phyloP scores from a whole-genome alignment of 2,113 vertebrate species.

The Eurypyga helias region DNA sequence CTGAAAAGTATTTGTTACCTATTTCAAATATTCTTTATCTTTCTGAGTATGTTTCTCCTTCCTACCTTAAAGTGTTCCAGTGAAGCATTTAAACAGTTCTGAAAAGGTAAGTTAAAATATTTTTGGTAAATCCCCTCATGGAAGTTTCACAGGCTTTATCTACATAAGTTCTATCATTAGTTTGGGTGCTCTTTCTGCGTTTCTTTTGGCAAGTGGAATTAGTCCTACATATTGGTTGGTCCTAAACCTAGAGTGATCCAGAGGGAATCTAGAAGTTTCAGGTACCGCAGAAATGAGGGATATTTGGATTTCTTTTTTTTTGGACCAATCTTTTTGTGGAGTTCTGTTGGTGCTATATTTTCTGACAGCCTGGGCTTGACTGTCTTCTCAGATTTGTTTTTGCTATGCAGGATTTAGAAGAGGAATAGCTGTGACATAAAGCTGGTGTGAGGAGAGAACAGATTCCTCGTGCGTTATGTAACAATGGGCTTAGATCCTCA shows the following conservation, averaged over 20 bases:
- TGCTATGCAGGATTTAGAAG: neutral
- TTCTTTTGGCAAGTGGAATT: no score
- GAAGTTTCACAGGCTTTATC: neutral
- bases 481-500: neutral
- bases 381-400: conserved; percentile 45
- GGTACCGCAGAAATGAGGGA: neutral
- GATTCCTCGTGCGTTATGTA: neutral
- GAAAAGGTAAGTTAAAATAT: neutral
- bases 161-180: neutral
- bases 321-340: neutral
- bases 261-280: neutral
- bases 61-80: neutral
- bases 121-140: neutral
- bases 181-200: neutral
- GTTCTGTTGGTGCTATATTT: conserved; percentile 17
- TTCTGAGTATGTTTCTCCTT: neutral
- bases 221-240: neutral
- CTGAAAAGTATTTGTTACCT: neutral
- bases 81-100: neutral
- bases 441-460: neutral
- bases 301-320: neutral
- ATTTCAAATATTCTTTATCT: neutral
- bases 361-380: conserved; percentile 33
- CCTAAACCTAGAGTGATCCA: neutral
- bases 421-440: neutral